Conservation (phyloP, 2,888 invertebrate species). For the Arctia plantaginis region DNA sequence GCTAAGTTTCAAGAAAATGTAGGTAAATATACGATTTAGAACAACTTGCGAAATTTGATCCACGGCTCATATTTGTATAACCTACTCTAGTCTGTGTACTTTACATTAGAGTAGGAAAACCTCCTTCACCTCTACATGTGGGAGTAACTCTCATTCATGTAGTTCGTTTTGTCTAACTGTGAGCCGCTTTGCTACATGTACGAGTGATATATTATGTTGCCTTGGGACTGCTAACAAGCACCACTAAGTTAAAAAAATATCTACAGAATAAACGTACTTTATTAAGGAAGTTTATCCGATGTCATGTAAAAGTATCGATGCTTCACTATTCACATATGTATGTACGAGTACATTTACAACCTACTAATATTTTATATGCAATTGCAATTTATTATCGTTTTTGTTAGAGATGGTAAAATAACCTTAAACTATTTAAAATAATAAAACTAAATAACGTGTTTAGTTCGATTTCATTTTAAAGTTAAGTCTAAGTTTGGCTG, state of each 20-base stretch:
- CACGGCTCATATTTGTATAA: slow-evolving; percentile 50
- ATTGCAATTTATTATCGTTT: no score
- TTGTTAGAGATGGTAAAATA: no score
- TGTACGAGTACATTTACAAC: neutral
- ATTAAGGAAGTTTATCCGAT: slow-evolving; percentile 21
- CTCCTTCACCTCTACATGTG: slow-evolving; percentile 43
- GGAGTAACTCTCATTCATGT: slow-evolving; percentile 43
- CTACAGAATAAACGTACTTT: slow-evolving; percentile 26
- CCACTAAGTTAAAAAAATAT: slow-evolving; percentile 43
- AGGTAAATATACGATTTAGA: slow-evolving; percentile 23
- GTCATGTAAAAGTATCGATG: slow-evolving; percentile 18
- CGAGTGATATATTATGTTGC: slow-evolving; percentile 20
- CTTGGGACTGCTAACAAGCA: slow-evolving; percentile 52
- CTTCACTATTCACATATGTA: neutral
- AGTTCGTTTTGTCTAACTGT: slow-evolving; percentile 49
- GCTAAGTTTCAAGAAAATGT: slow-evolving; percentile 20
- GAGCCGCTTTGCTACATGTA: slow-evolving; percentile 42
- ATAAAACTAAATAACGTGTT: no score
- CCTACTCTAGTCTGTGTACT: slow-evolving; percentile 53
- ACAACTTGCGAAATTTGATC: slow-evolving; percentile 43
- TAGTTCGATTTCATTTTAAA: no score
- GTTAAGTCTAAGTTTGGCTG: no score
- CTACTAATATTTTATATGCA: neutral
- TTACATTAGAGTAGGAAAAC: slow-evolving; percentile 57
- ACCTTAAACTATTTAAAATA: no score